Evolutionary conservation across 1,140 invertebrate species (phyloP).

Genomic region (Elysia chlorotica): DNA sequence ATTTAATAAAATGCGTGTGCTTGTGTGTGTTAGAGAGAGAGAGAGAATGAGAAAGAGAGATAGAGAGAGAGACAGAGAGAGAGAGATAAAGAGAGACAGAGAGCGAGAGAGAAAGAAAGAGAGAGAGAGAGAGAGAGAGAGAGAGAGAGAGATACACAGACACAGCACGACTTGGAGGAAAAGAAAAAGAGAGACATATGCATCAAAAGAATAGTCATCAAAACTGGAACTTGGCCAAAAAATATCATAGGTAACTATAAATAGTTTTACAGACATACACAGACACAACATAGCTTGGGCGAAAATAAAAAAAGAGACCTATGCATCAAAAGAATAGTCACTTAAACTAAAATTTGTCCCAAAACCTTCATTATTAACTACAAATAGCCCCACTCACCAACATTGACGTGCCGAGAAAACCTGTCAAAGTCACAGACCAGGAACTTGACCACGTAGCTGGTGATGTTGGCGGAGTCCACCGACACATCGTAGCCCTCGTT

Average conservation of each 20-base stretch:
- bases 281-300: too few species aligned
- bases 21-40: too few species aligned
- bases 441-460: slow-evolving; percentile 64
- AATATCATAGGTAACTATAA: background rate
- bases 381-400: slow-evolving; percentile 68
- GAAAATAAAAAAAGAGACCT: too few species aligned
- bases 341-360: background rate
- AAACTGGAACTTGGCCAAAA: background rate
- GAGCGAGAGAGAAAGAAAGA: too few species aligned
- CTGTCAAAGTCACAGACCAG: slow-evolving; percentile 70
- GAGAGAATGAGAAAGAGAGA: background rate
- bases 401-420: slow-evolving; percentile 66
- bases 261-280: background rate
- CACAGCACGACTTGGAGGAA: too few species aligned
- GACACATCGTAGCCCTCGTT: too few species aligned
- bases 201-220: background rate
- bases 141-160: too few species aligned
- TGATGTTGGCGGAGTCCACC: slow-evolving; percentile 63
- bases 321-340: background rate
- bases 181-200: too few species aligned
- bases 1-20: too few species aligned
- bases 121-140: too few species aligned
- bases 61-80: background rate
- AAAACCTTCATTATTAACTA: too few species aligned
- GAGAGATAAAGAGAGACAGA: too few species aligned